Percentiles rank a stretch among this genome's conserved stretches.
Evolutionary conservation across 1,140 invertebrate genomes (phyloP).

Genomic region (Conus ventricosus): DNA sequence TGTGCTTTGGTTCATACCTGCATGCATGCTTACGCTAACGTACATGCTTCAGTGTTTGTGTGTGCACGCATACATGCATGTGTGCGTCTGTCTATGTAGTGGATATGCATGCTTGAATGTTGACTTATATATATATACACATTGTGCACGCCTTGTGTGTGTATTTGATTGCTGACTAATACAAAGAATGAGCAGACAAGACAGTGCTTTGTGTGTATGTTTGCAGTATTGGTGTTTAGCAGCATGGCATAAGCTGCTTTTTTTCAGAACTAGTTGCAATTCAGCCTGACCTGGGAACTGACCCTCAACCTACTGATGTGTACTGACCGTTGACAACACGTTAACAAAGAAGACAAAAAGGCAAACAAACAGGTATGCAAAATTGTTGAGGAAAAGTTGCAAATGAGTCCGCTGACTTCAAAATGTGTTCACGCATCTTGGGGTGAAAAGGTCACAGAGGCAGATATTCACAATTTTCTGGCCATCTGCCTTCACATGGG

Average conservation of each 20-base stretch:
- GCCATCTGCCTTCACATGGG: conserved; percentile 26
- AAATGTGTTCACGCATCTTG: neutral
- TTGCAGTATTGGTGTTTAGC: too few species aligned
- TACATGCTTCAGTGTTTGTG: neutral
- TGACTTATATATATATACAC: too few species aligned
- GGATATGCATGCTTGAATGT: neutral
- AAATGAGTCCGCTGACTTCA: neutral
- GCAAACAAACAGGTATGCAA: conserved; percentile 1
- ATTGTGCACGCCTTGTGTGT: neutral
- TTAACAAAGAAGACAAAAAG: neutral
- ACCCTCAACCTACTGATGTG: neutral
- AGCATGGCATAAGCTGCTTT: neutral
- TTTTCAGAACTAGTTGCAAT: neutral
- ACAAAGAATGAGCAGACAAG: too few species aligned
- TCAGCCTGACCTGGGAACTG: neutral
- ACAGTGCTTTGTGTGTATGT: neutral
- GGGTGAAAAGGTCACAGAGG: neutral
- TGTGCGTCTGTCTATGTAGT: neutral
- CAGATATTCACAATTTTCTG: conserved; percentile 3
- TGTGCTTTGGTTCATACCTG: too few species aligned
- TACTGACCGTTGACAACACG: neutral
- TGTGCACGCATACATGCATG: neutral
- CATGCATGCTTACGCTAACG: too few species aligned
- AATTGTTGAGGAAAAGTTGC: neutral
- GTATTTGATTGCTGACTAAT: neutral